Evolutionary conservation across 2,888 invertebrate genomes (phyloP).

Genomic region (Dolichomitus sp.): DNA sequence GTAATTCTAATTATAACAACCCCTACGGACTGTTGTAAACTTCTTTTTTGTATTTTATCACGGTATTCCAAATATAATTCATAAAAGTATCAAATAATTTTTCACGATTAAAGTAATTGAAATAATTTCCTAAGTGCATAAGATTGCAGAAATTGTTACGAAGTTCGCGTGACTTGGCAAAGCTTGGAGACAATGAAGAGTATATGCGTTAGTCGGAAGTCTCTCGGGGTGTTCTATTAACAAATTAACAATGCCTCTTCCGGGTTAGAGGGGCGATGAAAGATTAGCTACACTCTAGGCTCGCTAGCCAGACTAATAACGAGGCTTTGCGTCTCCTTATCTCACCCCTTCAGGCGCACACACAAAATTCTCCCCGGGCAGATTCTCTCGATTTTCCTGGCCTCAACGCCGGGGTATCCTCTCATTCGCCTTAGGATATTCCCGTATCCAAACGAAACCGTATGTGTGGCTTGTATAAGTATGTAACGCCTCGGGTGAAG

Average conservation of each 20-base stretch:
- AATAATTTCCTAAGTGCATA: neutral
- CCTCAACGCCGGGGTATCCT: slow-evolving; percentile 31
- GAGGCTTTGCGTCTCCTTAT: slow-evolving; percentile 57
- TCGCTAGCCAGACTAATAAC: slow-evolving; percentile 55
- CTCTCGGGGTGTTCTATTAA: slow-evolving; percentile 59
- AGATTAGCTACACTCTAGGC: slow-evolving; percentile 9
- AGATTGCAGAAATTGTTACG: neutral
- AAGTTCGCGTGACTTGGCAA: neutral
- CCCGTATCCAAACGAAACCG: slow-evolving; percentile 18
- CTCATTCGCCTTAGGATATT: slow-evolving; percentile 34
- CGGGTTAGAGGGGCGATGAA: neutral
- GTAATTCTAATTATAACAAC: no score
- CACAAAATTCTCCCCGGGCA: slow-evolving; percentile 28
- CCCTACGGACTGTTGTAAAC: no score
- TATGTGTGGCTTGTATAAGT: slow-evolving; percentile 26
- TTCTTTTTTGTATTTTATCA: no score
- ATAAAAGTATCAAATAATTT: neutral
- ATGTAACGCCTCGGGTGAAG: slow-evolving; percentile 55
- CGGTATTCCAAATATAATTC: neutral
- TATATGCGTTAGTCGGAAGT: neutral
- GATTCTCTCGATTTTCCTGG: slow-evolving; percentile 35
- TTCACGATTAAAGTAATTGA: neutral
- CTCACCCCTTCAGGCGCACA: slow-evolving; percentile 61
- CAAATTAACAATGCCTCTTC: slow-evolving; percentile 68
- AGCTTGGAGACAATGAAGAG: neutral